Conservation (phyloP, 1,140 invertebrate genomes). For the Drosophila albomicans region DNA sequence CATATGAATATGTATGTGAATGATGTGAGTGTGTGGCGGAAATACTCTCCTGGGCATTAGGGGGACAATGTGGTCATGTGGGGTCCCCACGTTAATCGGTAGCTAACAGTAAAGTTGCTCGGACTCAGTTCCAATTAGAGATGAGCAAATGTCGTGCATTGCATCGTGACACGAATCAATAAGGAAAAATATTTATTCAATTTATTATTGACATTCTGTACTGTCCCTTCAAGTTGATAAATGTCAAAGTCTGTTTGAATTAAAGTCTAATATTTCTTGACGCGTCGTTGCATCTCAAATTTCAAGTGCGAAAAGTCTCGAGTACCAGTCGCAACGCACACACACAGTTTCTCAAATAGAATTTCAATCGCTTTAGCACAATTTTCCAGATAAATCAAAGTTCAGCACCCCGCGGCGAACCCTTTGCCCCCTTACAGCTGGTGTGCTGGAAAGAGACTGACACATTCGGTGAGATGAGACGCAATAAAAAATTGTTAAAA, state of each 20-base stretch:
- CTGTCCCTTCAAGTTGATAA: neutral
- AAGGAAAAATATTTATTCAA: neutral
- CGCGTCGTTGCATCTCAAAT: neutral
- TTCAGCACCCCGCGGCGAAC: conserved; percentile 61
- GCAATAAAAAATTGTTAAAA: conserved; percentile 60
- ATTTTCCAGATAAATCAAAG: conserved; percentile 72
- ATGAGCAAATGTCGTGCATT: conserved; percentile 10
- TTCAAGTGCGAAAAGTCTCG: neutral
- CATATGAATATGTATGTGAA: conserved; percentile 62
- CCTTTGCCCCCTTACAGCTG: conserved; percentile 42
- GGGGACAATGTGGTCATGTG: conserved; percentile 31
- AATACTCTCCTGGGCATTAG: conserved; percentile 69
- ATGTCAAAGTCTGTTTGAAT: conserved; percentile 7
- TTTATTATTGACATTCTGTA: neutral
- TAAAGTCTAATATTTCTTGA: neutral
- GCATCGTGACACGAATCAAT: conserved; percentile 15
- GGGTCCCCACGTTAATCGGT: conserved; percentile 2
- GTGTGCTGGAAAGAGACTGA: neutral
- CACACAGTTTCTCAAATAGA: conserved; percentile 14
- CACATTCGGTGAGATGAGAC: conserved; percentile 26
- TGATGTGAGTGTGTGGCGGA: conserved; percentile 48
- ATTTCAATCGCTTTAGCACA: conserved; percentile 45
- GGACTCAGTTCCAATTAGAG: conserved; percentile 22
- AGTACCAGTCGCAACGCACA: neutral
- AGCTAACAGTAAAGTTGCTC: conserved; percentile 9